A percentile compares a stretch with the other conserved stretches of the same genome.
Conservation (phyloP, 2,888 invertebrate genomes). For the Steinernema carpocapsae region DNA sequence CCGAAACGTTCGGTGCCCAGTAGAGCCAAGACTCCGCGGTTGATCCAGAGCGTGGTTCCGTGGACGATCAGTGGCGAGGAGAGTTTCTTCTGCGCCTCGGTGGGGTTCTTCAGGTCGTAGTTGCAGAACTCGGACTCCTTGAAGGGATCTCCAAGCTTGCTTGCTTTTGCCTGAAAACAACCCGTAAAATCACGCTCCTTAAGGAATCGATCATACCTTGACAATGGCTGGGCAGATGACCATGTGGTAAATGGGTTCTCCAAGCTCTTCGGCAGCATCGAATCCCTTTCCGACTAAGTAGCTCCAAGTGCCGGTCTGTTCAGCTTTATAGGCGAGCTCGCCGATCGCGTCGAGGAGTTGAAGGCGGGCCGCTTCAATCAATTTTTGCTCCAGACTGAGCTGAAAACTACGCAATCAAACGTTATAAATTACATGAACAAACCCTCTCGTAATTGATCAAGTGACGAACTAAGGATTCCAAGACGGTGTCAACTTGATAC, state of each 20-base stretch:
- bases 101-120: constrained; percentile 29
- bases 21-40: constrained; percentile 50
- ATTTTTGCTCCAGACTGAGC: constrained; percentile 41
- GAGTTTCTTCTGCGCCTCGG: constrained; percentile 15
- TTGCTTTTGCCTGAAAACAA: constrained; percentile 39
- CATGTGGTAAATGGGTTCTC: constrained; percentile 46
- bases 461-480: constrained; percentile 46
- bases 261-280: constrained; percentile 52
- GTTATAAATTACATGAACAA: not conserved
- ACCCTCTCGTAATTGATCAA: constrained; percentile 52
- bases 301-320: constrained; percentile 49
- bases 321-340: constrained; percentile 43
- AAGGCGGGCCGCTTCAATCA: constrained; percentile 40
- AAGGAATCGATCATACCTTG: constrained; percentile 37
- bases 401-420: constrained; percentile 4
- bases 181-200: too few relatives aligned
- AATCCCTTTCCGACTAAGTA: constrained; percentile 49
- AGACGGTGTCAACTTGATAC: constrained; percentile 45
- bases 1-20: constrained; percentile 47
- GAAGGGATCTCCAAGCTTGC: constrained; percentile 2
- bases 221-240: constrained; percentile 53
- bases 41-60: constrained; percentile 52
- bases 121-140: not conserved
- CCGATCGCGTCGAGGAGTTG: constrained; percentile 41
- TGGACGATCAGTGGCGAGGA: constrained; percentile 43